Evolutionary conservation across 1,140 invertebrate species (phyloP).

Genomic region (Leptopilina boulardi): DNA sequence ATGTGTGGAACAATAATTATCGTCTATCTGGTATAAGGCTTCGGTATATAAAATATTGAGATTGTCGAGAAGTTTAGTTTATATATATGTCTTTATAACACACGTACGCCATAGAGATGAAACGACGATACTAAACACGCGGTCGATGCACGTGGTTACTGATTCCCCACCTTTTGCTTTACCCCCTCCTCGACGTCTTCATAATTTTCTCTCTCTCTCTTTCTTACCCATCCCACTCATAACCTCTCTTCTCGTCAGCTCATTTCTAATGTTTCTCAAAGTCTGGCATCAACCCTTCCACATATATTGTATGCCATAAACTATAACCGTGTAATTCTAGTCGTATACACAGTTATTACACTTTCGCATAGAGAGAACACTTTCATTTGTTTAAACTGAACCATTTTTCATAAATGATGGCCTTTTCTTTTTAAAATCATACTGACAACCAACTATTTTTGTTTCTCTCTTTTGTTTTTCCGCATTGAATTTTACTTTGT

Average conservation of each 20-base stretch:
- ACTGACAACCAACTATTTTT: no score
- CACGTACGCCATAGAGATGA: slow-evolving; percentile 16
- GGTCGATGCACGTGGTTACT: slow-evolving; percentile 67
- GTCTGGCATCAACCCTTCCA: no score
- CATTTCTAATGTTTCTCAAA: slow-evolving; percentile 7
- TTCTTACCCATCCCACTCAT: slow-evolving; percentile 36
- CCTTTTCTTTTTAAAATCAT: no score
- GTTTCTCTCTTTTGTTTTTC: no score
- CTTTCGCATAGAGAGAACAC: background rate
- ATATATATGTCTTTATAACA: background rate
- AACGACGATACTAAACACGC: slow-evolving; percentile 58
- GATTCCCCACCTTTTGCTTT: slow-evolving; percentile 46
- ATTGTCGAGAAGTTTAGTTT: background rate
- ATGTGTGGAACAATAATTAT: background rate
- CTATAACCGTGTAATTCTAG: no score
- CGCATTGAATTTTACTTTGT: no score
- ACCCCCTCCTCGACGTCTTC: slow-evolving; percentile 42
- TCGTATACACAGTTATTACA: no score
- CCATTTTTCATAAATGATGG: no score
- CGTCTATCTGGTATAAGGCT: background rate
- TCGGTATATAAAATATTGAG: background rate
- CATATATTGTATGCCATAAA: no score
- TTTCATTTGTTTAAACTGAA: background rate
- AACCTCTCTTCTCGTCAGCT: slow-evolving; percentile 2
- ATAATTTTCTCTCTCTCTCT: slow-evolving; percentile 44